These are phyloP conservation scores for Adelosebastes latens DNA, from an alignment of 2,797 vertebrate species.

Conservation along the genomic window DNA sequence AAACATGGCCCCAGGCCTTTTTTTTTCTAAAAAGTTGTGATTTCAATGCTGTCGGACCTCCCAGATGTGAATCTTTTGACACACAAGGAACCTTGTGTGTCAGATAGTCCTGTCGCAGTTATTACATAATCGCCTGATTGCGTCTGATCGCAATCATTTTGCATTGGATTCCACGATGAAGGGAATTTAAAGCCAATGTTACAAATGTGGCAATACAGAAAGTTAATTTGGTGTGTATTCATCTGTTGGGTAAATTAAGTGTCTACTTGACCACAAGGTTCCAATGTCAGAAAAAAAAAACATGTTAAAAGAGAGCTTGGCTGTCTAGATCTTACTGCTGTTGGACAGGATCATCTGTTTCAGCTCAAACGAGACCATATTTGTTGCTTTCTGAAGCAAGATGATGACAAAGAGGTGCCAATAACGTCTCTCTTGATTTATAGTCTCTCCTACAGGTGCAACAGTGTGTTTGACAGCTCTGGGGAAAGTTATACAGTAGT, in stretches of 20 bases:
- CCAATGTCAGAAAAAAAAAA: not conserved
- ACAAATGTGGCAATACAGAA: not conserved
- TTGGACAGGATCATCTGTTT: not conserved
- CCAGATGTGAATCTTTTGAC: not conserved
- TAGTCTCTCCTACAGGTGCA: not conserved
- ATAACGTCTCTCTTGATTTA: not conserved
- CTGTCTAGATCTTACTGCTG: not conserved
- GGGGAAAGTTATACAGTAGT: not conserved
- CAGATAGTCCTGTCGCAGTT: not conserved
- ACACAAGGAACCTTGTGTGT: not conserved
- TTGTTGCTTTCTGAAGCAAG: not conserved
- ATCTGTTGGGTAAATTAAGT: not conserved
- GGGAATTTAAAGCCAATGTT: not conserved
- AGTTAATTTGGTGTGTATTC: not conserved
- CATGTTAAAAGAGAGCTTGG: not conserved
- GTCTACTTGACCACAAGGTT: not conserved
- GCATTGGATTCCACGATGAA: not conserved
- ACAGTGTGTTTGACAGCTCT: not conserved
- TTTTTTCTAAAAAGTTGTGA: slow-evolving; percentile 6
- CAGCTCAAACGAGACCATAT: not conserved
- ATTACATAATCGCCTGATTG: not conserved
- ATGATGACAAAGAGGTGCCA: not conserved
- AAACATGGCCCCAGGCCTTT: not conserved
- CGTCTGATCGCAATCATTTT: rapidly evolving
- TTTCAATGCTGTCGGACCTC: not conserved